These are phyloP conservation scores for Diachasma alloeum DNA, from an alignment of 1,140 invertebrate genomes.

Conservation along the genomic window DNA sequence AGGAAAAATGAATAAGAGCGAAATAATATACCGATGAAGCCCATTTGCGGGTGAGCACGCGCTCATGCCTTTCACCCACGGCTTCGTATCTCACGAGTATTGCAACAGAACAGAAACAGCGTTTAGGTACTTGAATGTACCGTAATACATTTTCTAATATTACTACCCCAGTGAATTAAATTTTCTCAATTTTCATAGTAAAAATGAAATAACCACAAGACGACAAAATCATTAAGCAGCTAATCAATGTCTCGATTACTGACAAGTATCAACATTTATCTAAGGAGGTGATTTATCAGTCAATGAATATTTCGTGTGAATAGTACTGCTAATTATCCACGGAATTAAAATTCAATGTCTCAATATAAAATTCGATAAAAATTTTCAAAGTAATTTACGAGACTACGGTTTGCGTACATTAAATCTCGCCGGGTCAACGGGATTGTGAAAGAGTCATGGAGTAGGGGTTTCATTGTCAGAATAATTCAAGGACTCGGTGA, in stretches of 20 bases:
- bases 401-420: not conserved
- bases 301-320: too few relatives aligned
- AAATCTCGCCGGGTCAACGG: not conserved
- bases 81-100: constrained; percentile 1
- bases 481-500: not conserved
- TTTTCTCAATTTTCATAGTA: not conserved
- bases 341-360: too few relatives aligned
- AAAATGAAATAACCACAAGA: not conserved
- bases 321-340: too few relatives aligned
- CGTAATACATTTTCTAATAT: not conserved
- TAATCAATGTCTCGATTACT: not conserved
- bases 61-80: not conserved
- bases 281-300: too few relatives aligned
- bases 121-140: not conserved
- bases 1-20: not conserved
- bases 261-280: not conserved
- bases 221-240: too few relatives aligned
- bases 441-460: not conserved
- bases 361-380: not conserved
- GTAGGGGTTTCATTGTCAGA: not conserved
- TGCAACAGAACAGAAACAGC: not conserved
- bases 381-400: not conserved
- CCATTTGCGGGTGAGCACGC: not conserved
- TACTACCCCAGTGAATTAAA: not conserved
- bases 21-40: not conserved